phyloP scores from a whole-genome alignment of 2,797 vertebrate genomes.

The Esox lucius region DNA sequence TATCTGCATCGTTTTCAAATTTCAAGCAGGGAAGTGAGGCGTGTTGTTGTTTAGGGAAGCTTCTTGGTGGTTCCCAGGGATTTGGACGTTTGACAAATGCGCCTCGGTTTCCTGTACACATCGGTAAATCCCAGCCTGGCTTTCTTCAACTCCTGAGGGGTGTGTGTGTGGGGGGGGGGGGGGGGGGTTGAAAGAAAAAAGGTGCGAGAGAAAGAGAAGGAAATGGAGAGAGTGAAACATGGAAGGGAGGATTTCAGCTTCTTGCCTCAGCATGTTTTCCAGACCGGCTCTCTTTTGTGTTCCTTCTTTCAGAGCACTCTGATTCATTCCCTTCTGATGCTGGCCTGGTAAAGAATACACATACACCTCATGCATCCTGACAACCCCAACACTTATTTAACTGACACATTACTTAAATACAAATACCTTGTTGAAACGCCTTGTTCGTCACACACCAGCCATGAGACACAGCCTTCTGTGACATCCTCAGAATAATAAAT shows the following conservation, averaged over 20 bases:
- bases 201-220: slow-evolving; percentile 25
- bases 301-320: slow-evolving; percentile 51
- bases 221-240: slow-evolving; percentile 1
- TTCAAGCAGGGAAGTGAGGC: slow-evolving; percentile 14
- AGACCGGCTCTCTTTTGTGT: slow-evolving; percentile 51
- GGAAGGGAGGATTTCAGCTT: slow-evolving; percentile 50
- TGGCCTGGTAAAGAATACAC: slow-evolving; percentile 40
- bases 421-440: not conserved
- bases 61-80: slow-evolving; percentile 28
- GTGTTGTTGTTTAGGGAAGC: slow-evolving; percentile 32
- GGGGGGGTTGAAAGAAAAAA: slow-evolving; percentile 15
- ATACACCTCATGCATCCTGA: slow-evolving; percentile 42
- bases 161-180: not conserved
- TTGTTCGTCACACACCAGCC: not conserved
- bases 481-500: not conserved
- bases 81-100: slow-evolving; percentile 49
- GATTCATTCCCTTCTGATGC: slow-evolving; percentile 44
- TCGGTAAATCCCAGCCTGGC: slow-evolving; percentile 16
- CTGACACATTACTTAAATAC: slow-evolving; percentile 17
- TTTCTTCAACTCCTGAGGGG: slow-evolving; percentile 9
- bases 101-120: slow-evolving; percentile 46
- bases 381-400: slow-evolving; percentile 38
- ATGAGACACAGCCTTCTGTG: not conserved
- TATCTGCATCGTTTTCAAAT: slow-evolving; percentile 39
- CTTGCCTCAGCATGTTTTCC: slow-evolving; percentile 70